Base-by-base conservation (phyloP, 2,797 vertebrate species). In the Rhabdomys pumilio region DNA sequence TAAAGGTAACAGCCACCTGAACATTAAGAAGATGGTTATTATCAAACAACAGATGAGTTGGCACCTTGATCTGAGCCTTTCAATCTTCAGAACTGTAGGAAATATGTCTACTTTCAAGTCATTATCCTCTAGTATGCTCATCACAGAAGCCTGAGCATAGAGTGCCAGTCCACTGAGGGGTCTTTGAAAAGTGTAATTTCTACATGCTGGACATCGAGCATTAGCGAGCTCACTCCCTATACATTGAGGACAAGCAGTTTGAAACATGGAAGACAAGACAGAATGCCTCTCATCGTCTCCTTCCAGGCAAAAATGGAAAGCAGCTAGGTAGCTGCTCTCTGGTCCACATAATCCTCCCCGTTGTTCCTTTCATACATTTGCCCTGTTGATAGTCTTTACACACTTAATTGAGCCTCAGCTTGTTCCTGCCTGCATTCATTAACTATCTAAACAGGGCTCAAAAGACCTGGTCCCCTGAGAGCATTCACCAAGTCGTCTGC, bases 361-460 rank as follows among this genome's bases (percentile, higher is more conserved):
- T 11, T n/a, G 4, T 77, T 31, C 34, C 38, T 34, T 76, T 85
- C 2, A 3, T n/a, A 84, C 8, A 1, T 59, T 89, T 93, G 65
- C n/a, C 76, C 38, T 75, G 8, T 77, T 26, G 55, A 12, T 38
- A 63, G 34, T 26, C 61, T 63, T 95, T 50, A 87, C 10, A 85
- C 93, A 84, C 7, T 59, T 86, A 75, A 91, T 0, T 85, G 90
- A 82, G 26, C 19, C 93, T 89, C n/a, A 72, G 10, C 87, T 96
- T 79, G n/a, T 97, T 80, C 82, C 61, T 94, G 24, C 72, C 53
- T 59, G 10, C 41, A 90, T 96, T 88, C 88, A 87, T 34, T 91
- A 90, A 89, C 31, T 65, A 53, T 83, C 47, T 92, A 69, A 94
- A 65, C 24, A 34, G 55, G 26, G 6, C 11, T 14, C 61, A 31